Evolutionary conservation across 1,140 invertebrate species (phyloP), one percentile per base, ranked within the genome.

Genomic region (Vanessa atalanta): DNA sequence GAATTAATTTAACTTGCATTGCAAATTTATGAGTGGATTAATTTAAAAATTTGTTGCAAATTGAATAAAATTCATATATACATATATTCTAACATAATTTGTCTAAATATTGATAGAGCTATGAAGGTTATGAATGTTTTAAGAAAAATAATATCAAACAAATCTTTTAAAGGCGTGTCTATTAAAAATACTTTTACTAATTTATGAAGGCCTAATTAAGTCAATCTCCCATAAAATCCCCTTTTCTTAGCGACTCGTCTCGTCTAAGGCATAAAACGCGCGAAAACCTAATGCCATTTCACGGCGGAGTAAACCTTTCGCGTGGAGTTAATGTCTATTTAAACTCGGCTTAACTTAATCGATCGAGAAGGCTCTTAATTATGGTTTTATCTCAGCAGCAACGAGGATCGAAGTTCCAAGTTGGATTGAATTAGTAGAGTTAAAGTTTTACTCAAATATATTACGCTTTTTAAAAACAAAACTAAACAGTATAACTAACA

Each of bases 311-410:
- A 91, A 89, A 91, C 89, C 89, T 91, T 90, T 93, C 91, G 91
- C 83, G 79, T 63, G 79, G 86, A 91, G 89, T 91, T 93, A 93
- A 83, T 88, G 89, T 93, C 91, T 93, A 82, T 92, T 91, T 91
- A 90, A 91, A 93, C 89, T 91, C 84, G 89, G 89, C 85, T 93
- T 89, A 90, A 91, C 72, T 91, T 91, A 93, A 93, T 93, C 89
- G 89, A 91, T 93, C 83, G 89, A 82, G 91, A 93, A 93, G 83
- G 89, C 82, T 83, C 86, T 93, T 93, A 91, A 93, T 93, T 91
- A 91, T 88, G 85, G 88, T 84, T 89, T 91, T 91, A 89, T 89
- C 87, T 88, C 81, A 78, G 80, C 75, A 84, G 81, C 85, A 87
- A 90, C 83, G 84, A 87, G 82, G 85, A 90, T 89, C 85, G 87